Evolutionary conservation across 2,888 invertebrate genomes (phyloP), one percentile per base, ranked within the genome.

Genomic region (Neocrepidodera transversa): DNA sequence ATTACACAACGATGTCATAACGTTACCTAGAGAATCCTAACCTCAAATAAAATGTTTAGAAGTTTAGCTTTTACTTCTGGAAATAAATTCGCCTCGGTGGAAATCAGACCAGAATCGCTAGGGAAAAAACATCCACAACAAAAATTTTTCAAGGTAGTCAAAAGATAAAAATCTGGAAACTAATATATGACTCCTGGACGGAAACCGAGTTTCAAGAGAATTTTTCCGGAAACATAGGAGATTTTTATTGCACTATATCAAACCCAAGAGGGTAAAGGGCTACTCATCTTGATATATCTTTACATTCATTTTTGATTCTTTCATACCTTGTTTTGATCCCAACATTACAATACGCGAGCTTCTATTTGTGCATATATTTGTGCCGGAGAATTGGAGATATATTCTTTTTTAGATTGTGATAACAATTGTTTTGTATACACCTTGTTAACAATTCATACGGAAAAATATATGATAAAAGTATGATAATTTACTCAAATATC

Each of bases 71-170:
- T 32, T 32, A 23, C 49, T 53, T 26, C 20, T 20, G 35, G 23
- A 76, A 74, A 76, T 77, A 75, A 77, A 78, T 77, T 76, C 76
- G 71, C 73, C 77, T 74, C 75, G 65, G 70, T 74, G 77, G 76
- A 77, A 78, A 77, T 76, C 76, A 75, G 74, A 72, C 64, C 72
- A 71, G 64, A 68, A 62, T 63, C 66, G 69, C 71, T 69, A 68
- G 71, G 71, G 65, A 65, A 68, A 72, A 71, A 68, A 71, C 73
- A 74, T 74, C 69, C 66, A 67, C 72, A 71, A 75, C 74, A 75
- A 75, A 74, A 71, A 73, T 73, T 71, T 69, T 68, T 67, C 68
- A 66, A 69, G 40, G 28, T 51, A 71, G 66, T 68, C 42, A 68
- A 72, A 68, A 70, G 71, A 74, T 71, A 74, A 72, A 73, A 51